Conservation (phyloP, 92 coral and sea anemone genomes). For the Plumapathes pennacea region DNA sequence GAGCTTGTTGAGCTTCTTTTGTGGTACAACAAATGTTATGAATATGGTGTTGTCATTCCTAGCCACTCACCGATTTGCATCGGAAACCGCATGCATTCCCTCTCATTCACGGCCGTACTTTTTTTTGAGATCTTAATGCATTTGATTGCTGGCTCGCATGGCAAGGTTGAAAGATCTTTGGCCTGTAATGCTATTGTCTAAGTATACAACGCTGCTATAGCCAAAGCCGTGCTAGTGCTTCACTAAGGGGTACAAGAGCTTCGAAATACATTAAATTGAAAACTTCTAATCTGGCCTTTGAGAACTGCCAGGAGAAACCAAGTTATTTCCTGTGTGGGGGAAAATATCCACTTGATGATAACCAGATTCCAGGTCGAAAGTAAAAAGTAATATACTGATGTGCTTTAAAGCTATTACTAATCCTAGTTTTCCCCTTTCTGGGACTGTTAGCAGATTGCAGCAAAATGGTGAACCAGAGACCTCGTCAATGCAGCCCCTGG, state of each 20-base stretch:
- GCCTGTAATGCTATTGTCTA: slow-evolving; percentile 18
- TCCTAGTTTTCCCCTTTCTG: slow-evolving; percentile 52
- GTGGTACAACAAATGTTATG: slow-evolving; percentile 14
- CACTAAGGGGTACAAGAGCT: slow-evolving; percentile 19
- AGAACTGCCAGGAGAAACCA: slow-evolving; percentile 10
- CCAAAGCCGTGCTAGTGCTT: slow-evolving; percentile 15
- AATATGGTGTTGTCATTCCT: slow-evolving; percentile 21
- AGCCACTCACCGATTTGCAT: slow-evolving; percentile 48
- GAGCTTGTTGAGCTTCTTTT: slow-evolving; percentile 1
- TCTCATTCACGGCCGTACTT: slow-evolving; percentile 3
- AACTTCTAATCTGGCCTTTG: not conserved
- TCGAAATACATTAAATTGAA: slow-evolving; percentile 22
- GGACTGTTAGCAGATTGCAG: slow-evolving; percentile 56
- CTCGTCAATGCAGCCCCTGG: slow-evolving; percentile 40
- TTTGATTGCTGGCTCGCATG: not conserved
- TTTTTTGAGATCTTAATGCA: slow-evolving; percentile 6
- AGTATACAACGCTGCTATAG: slow-evolving; percentile 17
- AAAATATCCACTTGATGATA: slow-evolving; percentile 26
- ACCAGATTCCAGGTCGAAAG: slow-evolving; percentile 18
- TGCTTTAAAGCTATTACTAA: slow-evolving; percentile 45
- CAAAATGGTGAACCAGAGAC: slow-evolving; percentile 41
- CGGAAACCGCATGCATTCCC: slow-evolving; percentile 19
- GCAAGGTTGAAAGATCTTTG: not conserved
- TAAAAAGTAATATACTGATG: slow-evolving; percentile 35
- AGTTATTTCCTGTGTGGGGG: slow-evolving; percentile 5